Evolutionary conservation across 2,888 invertebrate genomes (phyloP).

Genomic region (Aphelenchoides bicaudatus): DNA sequence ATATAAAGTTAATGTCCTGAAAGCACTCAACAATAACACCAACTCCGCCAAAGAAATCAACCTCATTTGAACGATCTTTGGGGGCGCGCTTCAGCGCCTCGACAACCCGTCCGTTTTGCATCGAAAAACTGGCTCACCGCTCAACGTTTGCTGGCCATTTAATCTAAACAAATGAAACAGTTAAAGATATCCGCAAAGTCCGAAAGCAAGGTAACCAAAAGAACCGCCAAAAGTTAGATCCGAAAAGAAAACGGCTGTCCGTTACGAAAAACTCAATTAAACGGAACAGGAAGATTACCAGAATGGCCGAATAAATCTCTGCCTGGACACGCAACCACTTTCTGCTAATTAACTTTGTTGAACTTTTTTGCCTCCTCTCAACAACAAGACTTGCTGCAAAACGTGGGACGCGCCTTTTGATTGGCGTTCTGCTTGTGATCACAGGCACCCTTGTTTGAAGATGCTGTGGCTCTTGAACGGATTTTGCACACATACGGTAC

Average conservation of each 20-base stretch:
- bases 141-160: neutral
- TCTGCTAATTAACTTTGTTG: too few relatives aligned
- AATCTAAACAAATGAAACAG: neutral
- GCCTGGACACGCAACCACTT: too few relatives aligned
- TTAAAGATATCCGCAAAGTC: neutral
- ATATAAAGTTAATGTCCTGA: slow-evolving; percentile 55
- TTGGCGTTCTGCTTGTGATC: too few relatives aligned
- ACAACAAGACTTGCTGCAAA: too few relatives aligned
- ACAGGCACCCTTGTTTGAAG: too few relatives aligned
- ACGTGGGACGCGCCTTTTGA: too few relatives aligned
- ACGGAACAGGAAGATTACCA: neutral
- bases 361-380: too few relatives aligned
- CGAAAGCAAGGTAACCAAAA: neutral
- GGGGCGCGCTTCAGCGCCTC: slow-evolving; percentile 23
- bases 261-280: neutral
- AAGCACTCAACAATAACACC: slow-evolving; percentile 12
- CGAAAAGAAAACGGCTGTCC: neutral
- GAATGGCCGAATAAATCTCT: too few relatives aligned
- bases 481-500: too few relatives aligned
- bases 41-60: neutral
- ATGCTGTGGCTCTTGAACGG: too few relatives aligned
- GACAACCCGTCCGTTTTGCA: slow-evolving; percentile 23
- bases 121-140: neutral
- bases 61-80: slow-evolving; percentile 24
- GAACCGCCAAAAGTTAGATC: neutral